Conservation (phyloP, 2,797 vertebrate species). For the Tenualosa ilisha region DNA sequence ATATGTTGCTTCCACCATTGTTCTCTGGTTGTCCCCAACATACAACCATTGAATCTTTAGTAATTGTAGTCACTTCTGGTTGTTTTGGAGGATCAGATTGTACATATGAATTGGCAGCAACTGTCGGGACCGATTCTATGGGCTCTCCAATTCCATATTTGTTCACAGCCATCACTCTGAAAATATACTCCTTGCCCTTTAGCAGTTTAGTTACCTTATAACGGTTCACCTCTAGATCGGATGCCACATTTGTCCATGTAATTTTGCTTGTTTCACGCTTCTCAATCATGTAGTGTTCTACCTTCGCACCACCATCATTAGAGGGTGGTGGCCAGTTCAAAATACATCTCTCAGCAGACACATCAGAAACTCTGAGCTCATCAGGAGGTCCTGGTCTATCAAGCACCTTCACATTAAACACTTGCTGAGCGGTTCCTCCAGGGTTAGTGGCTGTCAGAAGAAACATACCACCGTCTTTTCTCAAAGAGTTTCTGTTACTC, state of each 20-base stretch:
- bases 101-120: conserved; percentile 91
- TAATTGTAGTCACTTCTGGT: conserved; percentile 92
- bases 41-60: conserved; percentile 97
- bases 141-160: conserved; percentile 95
- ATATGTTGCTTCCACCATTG: conserved; percentile 93
- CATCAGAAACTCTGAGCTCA: conserved; percentile 84
- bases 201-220: conserved; percentile 95
- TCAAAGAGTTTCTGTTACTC: conserved; percentile 88
- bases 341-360: conserved; percentile 93
- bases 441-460: conserved; percentile 93
- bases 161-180: conserved; percentile 98
- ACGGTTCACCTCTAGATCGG: conserved; percentile 91
- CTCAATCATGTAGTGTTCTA: conserved; percentile 94
- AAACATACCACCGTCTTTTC: conserved; percentile 89
- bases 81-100: conserved; percentile 88
- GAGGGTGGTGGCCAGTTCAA: conserved; percentile 93
- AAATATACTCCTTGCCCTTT: conserved; percentile 97
- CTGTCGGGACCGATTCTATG: conserved; percentile 86
- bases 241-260: conserved; percentile 93
- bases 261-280: conserved; percentile 96
- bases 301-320: conserved; percentile 95
- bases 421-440: conserved; percentile 95
- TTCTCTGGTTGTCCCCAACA: conserved; percentile 96
- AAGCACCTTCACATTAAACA: conserved; percentile 93
- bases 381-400: conserved; percentile 96